Base-by-base conservation (phyloP, 1,140 invertebrate species). In the Tetranychus urticae region DNA sequence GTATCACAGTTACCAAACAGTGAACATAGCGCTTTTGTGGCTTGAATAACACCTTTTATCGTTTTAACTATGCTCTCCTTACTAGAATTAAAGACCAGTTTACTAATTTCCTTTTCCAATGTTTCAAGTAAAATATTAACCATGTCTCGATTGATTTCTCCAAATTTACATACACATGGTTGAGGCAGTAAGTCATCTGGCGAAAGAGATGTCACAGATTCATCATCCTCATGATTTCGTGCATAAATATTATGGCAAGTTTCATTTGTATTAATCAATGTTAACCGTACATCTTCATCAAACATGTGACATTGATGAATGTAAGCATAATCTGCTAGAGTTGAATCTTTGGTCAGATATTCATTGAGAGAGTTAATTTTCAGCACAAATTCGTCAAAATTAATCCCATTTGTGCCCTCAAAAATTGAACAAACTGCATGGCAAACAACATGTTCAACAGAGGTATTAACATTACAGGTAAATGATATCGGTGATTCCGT, bases 291-390 rank as follows among this genome's bases (percentile, higher is more conserved):
- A 75, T 94, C 89, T 70, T 84, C 80, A 71, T 94, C 90, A 67
- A 92, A 73, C 71, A 94, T 91, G 48, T 94, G 83, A 73, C 90
- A 94, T 65, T 87, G 82, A 69, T 92, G 86, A 61, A 93, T 82
- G 73, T 92, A 93, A 70, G 90, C 86, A 74, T 92, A 90, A 70
- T 92, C 85, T 57, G 81, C 82, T 34, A 96, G 76, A 37, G 72
- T 77, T 12, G 80, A 80, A 76, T 80, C 48, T 75, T 77, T 57
- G 62, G 67, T 64, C 52, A 90, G 73, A 73, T 87, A 90, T 71
- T 91, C 87, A 60, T 82, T 81, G 50, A 82, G 75, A 23, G 85
- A 84, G 77, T 81, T 82, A 58, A 90, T 84, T 79, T 87, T 71
- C 6, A 72, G 63, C 14, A 71, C 58, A 66, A 67, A 74, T 61